Conservation (phyloP, 1,140 invertebrate species). For the Drosophila malerkotliana region DNA sequence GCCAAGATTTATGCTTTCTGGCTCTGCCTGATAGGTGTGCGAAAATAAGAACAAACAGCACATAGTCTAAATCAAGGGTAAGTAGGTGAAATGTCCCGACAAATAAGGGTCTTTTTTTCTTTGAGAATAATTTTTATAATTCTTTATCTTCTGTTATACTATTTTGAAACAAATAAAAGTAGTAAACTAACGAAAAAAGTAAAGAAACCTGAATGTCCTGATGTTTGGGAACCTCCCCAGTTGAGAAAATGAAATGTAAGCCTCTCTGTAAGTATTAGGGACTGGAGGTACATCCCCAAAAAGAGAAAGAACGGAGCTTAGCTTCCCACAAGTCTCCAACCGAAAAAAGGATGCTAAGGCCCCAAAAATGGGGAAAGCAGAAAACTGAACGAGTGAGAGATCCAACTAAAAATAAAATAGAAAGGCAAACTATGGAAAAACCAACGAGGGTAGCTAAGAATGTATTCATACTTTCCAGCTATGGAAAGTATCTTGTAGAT, state of each 20-base stretch:
- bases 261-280: conserved; percentile 34
- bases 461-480: neutral
- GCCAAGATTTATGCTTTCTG: conserved; percentile 77
- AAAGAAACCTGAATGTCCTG: neutral
- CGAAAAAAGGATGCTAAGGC: conserved; percentile 24
- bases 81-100: conserved; percentile 78
- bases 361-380: neutral
- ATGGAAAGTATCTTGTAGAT: neutral
- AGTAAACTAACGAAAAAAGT: no score
- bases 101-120: conserved; percentile 44
- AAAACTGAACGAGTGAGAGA: conserved; percentile 19
- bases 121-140: no score
- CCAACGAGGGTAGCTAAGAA: conserved; percentile 19
- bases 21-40: conserved; percentile 67
- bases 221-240: conserved; percentile 17
- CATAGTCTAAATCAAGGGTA: conserved; percentile 25
- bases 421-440: conserved; percentile 38
- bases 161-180: neutral
- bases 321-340: conserved; percentile 42
- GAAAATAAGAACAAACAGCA: conserved; percentile 23
- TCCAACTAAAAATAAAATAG: conserved; percentile 27
- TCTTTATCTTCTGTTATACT: no score
- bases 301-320: conserved; percentile 58
- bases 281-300: conserved; percentile 15
- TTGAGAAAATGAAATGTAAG: conserved; percentile 64